These are phyloP conservation scores for Gobio gobio DNA, from an alignment of 2,113 vertebrate genomes.

Conservation along the genomic window DNA sequence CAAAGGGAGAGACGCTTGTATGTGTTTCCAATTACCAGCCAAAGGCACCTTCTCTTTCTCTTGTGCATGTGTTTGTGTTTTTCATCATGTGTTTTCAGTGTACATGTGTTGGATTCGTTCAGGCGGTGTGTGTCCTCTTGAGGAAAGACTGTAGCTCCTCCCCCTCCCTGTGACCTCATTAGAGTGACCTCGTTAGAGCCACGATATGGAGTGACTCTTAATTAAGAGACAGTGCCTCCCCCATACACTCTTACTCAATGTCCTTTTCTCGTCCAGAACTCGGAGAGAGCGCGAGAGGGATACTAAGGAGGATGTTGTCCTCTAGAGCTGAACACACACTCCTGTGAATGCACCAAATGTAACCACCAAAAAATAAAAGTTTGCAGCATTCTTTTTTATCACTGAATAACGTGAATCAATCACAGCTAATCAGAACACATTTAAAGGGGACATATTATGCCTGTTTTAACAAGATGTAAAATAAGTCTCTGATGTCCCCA, in stretches of 20 bases:
- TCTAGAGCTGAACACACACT: background rate
- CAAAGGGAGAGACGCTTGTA: slow-evolving; percentile 74
- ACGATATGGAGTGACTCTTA: slow-evolving; percentile 56
- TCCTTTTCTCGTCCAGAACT: background rate
- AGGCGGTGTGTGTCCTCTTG: background rate
- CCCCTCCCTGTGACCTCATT: slow-evolving; percentile 61
- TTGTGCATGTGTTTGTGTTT: slow-evolving; percentile 21
- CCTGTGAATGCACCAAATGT: background rate
- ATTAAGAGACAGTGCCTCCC: slow-evolving; percentile 50
- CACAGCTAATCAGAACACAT: background rate
- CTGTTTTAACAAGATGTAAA: too few species aligned
- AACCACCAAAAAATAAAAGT: background rate
- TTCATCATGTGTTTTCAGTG: slow-evolving; percentile 5
- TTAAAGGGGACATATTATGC: too few species aligned
- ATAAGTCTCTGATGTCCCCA: too few species aligned
- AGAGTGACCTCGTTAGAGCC: slow-evolving; percentile 58
- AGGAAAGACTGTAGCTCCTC: slow-evolving; percentile 54
- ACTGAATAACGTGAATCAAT: background rate
- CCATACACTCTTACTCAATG: slow-evolving; percentile 25
- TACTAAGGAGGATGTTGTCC: background rate
- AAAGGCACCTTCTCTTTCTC: slow-evolving; percentile 75
- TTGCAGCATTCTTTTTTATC: too few species aligned
- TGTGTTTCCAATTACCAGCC: slow-evolving; percentile 79
- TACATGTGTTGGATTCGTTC: slow-evolving; percentile 38
- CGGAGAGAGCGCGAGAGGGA: background rate